These are phyloP conservation scores for Erinaceus europaeus DNA, from an alignment of 2,113 vertebrate species.

Conservation along the genomic window DNA sequence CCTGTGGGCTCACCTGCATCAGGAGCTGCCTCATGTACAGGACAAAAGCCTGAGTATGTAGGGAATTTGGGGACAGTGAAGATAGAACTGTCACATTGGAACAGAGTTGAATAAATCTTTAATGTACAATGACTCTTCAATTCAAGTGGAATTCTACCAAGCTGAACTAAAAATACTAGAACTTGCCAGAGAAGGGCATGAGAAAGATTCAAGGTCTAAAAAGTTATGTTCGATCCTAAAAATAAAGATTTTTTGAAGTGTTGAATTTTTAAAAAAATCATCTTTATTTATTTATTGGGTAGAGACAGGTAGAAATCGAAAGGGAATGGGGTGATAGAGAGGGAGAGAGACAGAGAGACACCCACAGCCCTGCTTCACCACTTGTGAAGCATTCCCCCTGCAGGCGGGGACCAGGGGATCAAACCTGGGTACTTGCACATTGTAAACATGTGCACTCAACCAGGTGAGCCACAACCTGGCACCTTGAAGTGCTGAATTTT, in stretches of 20 bases:
- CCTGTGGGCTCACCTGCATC: background rate
- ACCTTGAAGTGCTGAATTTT: too few relatives aligned
- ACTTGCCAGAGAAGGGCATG: background rate
- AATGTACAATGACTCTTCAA: background rate
- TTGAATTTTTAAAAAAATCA: too few relatives aligned
- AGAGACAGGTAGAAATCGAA: too few relatives aligned
- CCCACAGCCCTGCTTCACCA: too few relatives aligned
- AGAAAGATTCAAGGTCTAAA: background rate
- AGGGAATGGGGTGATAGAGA: too few relatives aligned
- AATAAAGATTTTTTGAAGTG: background rate
- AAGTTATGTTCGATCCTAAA: background rate
- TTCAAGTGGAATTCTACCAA: background rate
- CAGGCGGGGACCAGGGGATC: too few relatives aligned
- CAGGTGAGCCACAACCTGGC: too few relatives aligned
- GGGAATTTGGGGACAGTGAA: rapidly evolving
- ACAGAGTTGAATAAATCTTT: background rate
- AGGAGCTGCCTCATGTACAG: background rate
- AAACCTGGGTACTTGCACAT: too few relatives aligned
- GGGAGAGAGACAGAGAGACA: too few relatives aligned
- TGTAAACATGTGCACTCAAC: too few relatives aligned
- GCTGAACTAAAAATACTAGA: background rate
- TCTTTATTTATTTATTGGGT: too few relatives aligned
- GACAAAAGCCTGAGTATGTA: rapidly evolving
- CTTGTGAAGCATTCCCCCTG: too few relatives aligned
- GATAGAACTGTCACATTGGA: background rate